Percentiles rank a stretch among this genome's conserved stretches.
Conservation (phyloP, 2,797 vertebrate genomes). For the Melanotaenia pygmaea region DNA sequence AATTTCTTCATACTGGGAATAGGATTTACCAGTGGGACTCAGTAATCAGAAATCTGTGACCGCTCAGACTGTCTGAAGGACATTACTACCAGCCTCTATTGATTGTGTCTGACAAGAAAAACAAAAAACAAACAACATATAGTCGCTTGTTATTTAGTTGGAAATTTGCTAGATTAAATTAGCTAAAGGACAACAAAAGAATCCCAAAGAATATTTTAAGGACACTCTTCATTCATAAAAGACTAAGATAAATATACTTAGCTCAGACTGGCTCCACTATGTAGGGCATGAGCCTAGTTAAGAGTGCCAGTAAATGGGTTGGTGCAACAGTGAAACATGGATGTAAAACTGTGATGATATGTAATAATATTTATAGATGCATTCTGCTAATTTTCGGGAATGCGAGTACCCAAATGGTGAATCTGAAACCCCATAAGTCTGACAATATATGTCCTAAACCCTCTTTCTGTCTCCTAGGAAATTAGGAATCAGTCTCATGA, state of each 20-base stretch:
- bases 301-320: neutral
- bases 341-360: neutral
- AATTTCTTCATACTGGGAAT: neutral
- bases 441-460: neutral
- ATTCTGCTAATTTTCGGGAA: neutral
- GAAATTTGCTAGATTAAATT: neutral
- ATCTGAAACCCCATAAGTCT: neutral
- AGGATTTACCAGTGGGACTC: neutral
- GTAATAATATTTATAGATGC: neutral
- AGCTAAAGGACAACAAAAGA: neutral
- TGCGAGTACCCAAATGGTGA: neutral
- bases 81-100: neutral
- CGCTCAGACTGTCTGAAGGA: neutral
- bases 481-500: conserved; percentile 94
- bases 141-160: neutral
- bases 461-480: conserved; percentile 83
- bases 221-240: neutral
- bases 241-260: neutral
- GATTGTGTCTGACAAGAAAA: neutral
- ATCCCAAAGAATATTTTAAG: neutral
- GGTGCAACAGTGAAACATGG: neutral
- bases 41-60: neutral
- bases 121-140: neutral
- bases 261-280: neutral
- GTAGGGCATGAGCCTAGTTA: neutral